Base-by-base conservation (phyloP, 2,797 vertebrate species). In the Ciconia nigra region DNA sequence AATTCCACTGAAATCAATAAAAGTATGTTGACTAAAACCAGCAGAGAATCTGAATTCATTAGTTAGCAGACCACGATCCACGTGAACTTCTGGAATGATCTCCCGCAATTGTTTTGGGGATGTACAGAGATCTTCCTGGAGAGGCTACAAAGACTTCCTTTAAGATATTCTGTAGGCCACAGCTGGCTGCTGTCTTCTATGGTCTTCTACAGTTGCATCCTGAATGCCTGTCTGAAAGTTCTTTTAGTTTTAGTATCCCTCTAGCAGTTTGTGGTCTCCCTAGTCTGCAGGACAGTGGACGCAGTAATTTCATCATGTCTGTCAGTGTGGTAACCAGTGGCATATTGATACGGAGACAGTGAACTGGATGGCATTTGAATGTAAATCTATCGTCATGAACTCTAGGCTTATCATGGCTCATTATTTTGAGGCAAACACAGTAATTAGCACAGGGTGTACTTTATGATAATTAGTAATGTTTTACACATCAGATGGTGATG, bases 401-500 rank as follows among this genome's bases (percentile, higher is more conserved):
- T 82, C 26, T 35, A 61, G 62, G 49, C 74, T 96, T 96, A 67
- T 52, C 33, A 12, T 22, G 52, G 57, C 71, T 96, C 62, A 19
- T 83, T 95, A 83, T 76, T 96, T 94, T 39, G 77, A 90, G 57
- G 74, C 65, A 92, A 91, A 87, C 47, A 74, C 49, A 88, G 47
- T 92, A 92, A 94, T 95, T 96, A 95, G 62, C 57, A 90, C 1
- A 0, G 88, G 73, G 35, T 94, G 82, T 95, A 80, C 92, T 96
- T 95, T 76, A 18, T 94, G 71, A 61, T 96, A 95, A 89, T 96
- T 94, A 83, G 69, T 24, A 94, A 80, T 54, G n/a, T 82, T 97
- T 96, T 95, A 76, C 90, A 90, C 41, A 73, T 97, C 96, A 96
- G 94, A 96, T 97, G 92, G 87, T 93, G 92, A 93, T 95, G 90